Percentiles rank a stretch among this genome's conserved stretches.
phyloP scores from a whole-genome alignment of 2,797 vertebrate species.

The Enteromius treurensis region DNA sequence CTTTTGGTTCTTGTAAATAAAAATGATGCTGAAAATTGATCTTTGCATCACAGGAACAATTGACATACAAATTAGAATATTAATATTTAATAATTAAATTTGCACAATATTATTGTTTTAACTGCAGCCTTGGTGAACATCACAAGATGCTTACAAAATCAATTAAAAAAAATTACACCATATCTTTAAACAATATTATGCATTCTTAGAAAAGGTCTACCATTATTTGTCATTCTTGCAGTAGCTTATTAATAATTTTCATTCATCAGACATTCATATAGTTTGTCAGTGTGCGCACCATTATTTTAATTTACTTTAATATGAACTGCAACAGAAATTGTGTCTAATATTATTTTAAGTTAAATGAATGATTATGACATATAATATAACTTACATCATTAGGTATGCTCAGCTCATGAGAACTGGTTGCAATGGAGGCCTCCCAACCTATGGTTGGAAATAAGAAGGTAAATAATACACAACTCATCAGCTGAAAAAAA shows the following conservation, averaged over 20 bases:
- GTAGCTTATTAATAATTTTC: neutral
- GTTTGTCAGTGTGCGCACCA: neutral
- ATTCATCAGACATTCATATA: neutral
- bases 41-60: neutral
- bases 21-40: neutral
- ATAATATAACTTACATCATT: constrained; percentile 89
- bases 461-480: constrained; percentile 57
- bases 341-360: constrained; percentile 8
- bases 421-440: constrained; percentile 85
- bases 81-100: neutral
- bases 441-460: constrained; percentile 85
- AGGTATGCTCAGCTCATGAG: constrained; percentile 93
- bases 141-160: neutral
- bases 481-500: constrained; percentile 7
- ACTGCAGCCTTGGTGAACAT: neutral
- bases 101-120: neutral
- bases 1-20: neutral
- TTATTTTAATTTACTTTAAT: neutral
- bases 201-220: neutral
- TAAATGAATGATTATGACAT: constrained; percentile 37
- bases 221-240: neutral
- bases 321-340: constrained; percentile 32
- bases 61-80: neutral
- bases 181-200: neutral
- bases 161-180: neutral